These are phyloP conservation scores for Podilymbus podiceps DNA, from an alignment of 2,113 vertebrate genomes.

Conservation along the genomic window DNA sequence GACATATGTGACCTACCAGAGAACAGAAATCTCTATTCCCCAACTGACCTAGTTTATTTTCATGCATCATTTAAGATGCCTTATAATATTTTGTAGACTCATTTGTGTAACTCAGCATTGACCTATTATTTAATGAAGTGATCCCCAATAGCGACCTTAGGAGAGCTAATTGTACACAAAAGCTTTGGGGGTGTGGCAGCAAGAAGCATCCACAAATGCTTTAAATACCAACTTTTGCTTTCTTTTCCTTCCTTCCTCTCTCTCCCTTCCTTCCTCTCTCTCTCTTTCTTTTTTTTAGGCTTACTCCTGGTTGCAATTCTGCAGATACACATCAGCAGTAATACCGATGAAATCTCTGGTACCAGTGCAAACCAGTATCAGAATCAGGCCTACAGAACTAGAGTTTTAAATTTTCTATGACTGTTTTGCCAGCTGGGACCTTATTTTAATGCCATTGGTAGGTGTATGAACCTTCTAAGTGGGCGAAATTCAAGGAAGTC, in stretches of 20 bases:
- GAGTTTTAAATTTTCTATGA: not conserved
- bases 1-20: not conserved
- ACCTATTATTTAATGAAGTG: conserved; percentile 10
- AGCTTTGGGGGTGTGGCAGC: not conserved
- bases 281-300: not conserved
- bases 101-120: not conserved
- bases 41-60: not conserved
- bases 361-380: not conserved
- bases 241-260: no score
- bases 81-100: conserved; percentile 1
- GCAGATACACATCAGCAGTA: not conserved
- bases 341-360: not conserved
- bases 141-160: not conserved
- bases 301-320: not conserved
- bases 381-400: not conserved
- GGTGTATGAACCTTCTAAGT: not conserved
- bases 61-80: not conserved
- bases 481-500: not conserved
- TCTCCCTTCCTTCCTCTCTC: no score
- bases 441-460: not conserved
- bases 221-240: not conserved
- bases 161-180: not conserved
- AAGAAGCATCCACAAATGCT: not conserved
- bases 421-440: not conserved
- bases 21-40: not conserved